Conservation (phyloP, 2,797 vertebrate genomes). For the Salmo trutta region DNA sequence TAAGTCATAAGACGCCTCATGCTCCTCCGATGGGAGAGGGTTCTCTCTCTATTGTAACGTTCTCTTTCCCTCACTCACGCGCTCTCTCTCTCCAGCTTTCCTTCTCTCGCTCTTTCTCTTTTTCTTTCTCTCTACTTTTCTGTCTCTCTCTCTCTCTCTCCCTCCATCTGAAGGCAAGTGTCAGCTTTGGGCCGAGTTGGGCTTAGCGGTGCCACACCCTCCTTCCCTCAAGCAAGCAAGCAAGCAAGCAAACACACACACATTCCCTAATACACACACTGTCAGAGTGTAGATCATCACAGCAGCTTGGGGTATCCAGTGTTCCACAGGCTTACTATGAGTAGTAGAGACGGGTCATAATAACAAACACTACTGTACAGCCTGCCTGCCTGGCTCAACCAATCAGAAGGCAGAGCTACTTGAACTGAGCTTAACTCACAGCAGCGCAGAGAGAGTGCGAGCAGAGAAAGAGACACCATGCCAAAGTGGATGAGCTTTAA, state of each 20-base stretch:
- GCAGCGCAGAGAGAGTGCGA: not conserved
- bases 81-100: no score
- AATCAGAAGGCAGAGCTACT: constrained; percentile 10
- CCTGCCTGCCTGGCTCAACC: constrained; percentile 9
- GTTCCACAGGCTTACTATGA: constrained; percentile 9
- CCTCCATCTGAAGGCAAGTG: not conserved
- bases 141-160: not conserved
- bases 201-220: not conserved
- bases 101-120: no score
- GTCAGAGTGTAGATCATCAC: no score
- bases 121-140: not conserved
- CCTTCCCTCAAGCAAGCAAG: no score
- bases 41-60: no score
- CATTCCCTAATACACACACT: constrained; percentile 1
- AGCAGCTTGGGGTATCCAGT: not conserved
- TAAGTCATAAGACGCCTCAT: constrained; percentile 47
- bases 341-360: not conserved
- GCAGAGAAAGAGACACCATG: constrained; percentile 60
- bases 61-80: no score
- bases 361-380: not conserved
- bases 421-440: constrained; percentile 1
- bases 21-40: constrained; percentile 4
- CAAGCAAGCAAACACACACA: not conserved
- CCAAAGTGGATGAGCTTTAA: constrained; percentile 84
- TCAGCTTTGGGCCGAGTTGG: not conserved